Evolutionary conservation across 2,797 vertebrate species (phyloP).

Genomic region (Dipus sagitta): DNA sequence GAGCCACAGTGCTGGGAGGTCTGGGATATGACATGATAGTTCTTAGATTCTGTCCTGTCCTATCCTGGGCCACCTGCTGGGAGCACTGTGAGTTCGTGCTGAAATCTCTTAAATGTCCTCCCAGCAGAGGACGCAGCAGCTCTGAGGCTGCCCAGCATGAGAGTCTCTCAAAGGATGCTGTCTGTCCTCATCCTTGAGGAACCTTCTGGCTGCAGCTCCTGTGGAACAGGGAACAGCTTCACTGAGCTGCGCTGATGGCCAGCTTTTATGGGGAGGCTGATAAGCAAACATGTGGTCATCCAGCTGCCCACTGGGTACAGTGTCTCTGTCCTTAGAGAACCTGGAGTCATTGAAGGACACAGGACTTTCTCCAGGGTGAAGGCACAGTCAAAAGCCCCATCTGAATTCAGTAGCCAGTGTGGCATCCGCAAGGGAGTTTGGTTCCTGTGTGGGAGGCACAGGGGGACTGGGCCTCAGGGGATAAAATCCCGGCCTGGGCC

Average conservation of each 20-base stretch:
- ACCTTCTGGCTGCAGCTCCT: not conserved
- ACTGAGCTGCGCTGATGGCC: not conserved
- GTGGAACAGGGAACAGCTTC: not conserved
- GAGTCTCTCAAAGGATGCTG: not conserved
- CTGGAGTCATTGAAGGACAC: not conserved
- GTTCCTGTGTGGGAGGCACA: not conserved
- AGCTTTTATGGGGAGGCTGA: not conserved
- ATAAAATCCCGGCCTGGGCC: too few relatives aligned
- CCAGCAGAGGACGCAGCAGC: not conserved
- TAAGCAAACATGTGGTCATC: not conserved
- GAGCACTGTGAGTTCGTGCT: not conserved
- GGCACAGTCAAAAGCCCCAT: not conserved
- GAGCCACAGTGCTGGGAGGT: not conserved
- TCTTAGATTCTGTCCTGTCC: not conserved
- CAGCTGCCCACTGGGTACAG: not conserved
- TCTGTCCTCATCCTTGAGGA: not conserved
- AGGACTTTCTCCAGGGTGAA: not conserved
- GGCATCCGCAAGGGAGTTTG: not conserved
- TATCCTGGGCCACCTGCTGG: not conserved
- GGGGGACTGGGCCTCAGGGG: not conserved
- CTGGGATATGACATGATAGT: rapidly evolving
- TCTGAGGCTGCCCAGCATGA: not conserved
- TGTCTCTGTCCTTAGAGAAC: not conserved
- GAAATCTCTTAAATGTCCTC: not conserved
- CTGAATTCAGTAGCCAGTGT: not conserved